A percentile compares a stretch with the other conserved stretches of the same genome.
Conservation (phyloP, 2,113 vertebrate genomes). For the Odocoileus virginianus region DNA sequence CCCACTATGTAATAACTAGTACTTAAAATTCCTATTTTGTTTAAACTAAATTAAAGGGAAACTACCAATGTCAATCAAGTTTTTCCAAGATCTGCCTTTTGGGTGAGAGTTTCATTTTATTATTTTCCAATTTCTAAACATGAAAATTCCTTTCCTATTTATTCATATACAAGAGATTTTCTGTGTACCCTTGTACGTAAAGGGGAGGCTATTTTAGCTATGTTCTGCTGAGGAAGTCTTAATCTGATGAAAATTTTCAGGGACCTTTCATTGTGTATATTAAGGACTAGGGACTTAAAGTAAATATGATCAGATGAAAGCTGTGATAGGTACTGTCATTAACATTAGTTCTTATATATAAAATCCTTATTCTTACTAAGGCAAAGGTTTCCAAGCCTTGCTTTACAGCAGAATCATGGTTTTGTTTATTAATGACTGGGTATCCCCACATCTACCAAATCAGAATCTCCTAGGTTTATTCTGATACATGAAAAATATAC, state of each 20-base stretch:
- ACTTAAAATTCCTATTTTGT: conserved; percentile 13
- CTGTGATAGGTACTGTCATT: not conserved
- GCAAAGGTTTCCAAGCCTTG: not conserved
- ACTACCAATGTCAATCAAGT: not conserved
- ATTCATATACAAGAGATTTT: not conserved
- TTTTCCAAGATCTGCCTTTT: not conserved
- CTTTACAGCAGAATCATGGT: not conserved
- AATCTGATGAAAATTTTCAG: not conserved
- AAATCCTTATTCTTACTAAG: not conserved
- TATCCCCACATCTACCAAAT: not conserved
- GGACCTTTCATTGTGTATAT: not conserved
- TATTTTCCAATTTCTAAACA: conserved; percentile 13
- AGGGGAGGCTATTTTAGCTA: not conserved
- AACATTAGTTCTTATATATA: not conserved
- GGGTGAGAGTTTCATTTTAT: not conserved
- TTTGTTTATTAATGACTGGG: not conserved
- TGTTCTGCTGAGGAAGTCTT: not conserved
- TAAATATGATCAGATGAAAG: not conserved
- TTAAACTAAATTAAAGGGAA: not conserved
- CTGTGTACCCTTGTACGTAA: not conserved
- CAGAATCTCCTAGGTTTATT: not conserved
- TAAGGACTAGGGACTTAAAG: not conserved
- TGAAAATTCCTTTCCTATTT: not conserved
- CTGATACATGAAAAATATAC: not conserved
- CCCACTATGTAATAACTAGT: not conserved